Percentiles rank a stretch among this genome's conserved stretches.
Conservation (phyloP, 2,797 vertebrate species). For the Buphagus erythrorhynchus region DNA sequence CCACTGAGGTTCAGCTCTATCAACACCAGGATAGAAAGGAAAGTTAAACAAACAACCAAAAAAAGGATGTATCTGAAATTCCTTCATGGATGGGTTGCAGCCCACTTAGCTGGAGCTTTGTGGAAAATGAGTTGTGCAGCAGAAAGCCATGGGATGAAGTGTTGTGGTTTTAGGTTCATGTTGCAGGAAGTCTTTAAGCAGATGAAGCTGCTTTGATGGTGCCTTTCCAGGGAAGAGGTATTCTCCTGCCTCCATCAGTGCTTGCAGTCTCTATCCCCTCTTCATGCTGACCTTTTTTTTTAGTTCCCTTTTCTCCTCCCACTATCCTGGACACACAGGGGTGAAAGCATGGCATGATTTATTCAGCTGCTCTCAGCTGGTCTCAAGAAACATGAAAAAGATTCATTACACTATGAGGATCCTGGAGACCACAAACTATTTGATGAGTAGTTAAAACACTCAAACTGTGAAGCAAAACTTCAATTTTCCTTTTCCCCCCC, state of each 20-base stretch:
- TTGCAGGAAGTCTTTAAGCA: not conserved
- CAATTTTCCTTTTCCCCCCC: fast-evolving
- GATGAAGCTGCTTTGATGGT: not conserved
- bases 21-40: not conserved
- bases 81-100: not conserved
- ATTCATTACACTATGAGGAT: not conserved
- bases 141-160: not conserved
- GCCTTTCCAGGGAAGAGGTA: not conserved
- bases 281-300: not conserved
- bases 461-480: not conserved
- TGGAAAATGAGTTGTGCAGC: not conserved
- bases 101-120: not conserved
- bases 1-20: not conserved
- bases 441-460: not conserved
- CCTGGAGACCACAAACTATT: not conserved
- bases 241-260: not conserved
- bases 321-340: no score
- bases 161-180: not conserved
- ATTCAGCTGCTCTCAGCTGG: not conserved
- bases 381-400: not conserved
- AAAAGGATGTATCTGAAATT: not conserved
- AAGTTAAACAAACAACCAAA: not conserved
- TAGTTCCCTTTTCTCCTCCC: not conserved
- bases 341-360: not conserved
- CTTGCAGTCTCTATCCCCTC: not conserved